Evolutionary conservation across 2,113 vertebrate species (phyloP).

Genomic region (Grammomys dolichurus): DNA sequence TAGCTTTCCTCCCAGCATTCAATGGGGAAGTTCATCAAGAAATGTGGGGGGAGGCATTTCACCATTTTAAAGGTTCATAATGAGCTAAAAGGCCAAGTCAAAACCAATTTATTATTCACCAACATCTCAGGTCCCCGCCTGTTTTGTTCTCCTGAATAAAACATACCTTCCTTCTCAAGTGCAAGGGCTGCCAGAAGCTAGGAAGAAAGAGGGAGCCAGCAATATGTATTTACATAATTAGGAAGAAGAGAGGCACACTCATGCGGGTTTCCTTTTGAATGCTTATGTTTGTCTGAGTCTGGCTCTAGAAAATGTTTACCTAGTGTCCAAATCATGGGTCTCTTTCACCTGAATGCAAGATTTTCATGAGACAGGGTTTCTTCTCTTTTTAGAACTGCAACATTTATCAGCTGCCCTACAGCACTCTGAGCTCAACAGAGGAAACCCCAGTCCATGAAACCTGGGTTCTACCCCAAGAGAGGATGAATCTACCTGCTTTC

Average conservation of each 20-base stretch:
- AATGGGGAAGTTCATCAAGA: slow-evolving; percentile 70
- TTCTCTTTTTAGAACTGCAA: slow-evolving; percentile 7
- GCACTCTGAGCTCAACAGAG: background rate
- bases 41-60: slow-evolving; percentile 51
- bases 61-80: slow-evolving; percentile 85
- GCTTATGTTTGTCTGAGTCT: slow-evolving; percentile 59
- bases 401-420: background rate
- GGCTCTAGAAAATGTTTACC: slow-evolving; percentile 69
- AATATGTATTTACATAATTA: slow-evolving; percentile 83
- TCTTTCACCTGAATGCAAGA: slow-evolving; percentile 55
- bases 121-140: slow-evolving; percentile 82
- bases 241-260: slow-evolving; percentile 68
- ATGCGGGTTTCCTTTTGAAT: slow-evolving; percentile 61
- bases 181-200: slow-evolving; percentile 78
- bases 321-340: slow-evolving; percentile 7
- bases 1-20: slow-evolving; percentile 54
- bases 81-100: slow-evolving; percentile 85
- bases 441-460: background rate
- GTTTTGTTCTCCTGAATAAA: slow-evolving; percentile 88
- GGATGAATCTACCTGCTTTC: background rate
- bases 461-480: background rate
- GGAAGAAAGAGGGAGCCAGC: slow-evolving; percentile 73
- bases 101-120: slow-evolving; percentile 87
- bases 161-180: slow-evolving; percentile 82
- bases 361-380: background rate